A percentile compares a stretch with the other conserved stretches of the same genome.
Evolutionary conservation across 2,797 vertebrate genomes (phyloP).

Genomic region (Manis crassicaudata): DNA sequence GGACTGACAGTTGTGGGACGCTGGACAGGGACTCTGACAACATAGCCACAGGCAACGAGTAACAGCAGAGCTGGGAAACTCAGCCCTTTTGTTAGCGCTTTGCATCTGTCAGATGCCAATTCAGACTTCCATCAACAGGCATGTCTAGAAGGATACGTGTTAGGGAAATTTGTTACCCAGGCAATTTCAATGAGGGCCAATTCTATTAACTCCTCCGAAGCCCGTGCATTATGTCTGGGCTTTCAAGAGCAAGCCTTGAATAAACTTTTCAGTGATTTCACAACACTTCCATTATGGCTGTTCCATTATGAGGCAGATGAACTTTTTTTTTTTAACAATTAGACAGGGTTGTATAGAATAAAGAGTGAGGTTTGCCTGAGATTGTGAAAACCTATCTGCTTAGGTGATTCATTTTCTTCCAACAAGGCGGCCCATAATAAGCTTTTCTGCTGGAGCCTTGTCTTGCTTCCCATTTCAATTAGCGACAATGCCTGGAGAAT

Average conservation of each 20-base stretch:
- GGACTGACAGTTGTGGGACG: not conserved
- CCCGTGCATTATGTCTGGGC: constrained; percentile 83
- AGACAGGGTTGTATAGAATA: constrained; percentile 84
- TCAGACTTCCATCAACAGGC: constrained; percentile 76
- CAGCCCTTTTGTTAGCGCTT: constrained; percentile 51
- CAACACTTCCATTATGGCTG: constrained; percentile 87
- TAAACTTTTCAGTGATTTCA: constrained; percentile 90
- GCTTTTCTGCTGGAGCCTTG: constrained; percentile 88
- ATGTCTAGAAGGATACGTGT: constrained; percentile 76
- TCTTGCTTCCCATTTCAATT: constrained; percentile 88
- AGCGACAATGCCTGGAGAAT: constrained; percentile 84
- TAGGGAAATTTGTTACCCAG: constrained; percentile 83
- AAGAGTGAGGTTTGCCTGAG: constrained; percentile 86
- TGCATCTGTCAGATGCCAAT: constrained; percentile 70
- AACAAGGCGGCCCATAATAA: constrained; percentile 88
- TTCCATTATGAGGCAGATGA: constrained; percentile 89
- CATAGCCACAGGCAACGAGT: not conserved
- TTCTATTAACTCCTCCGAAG: constrained; percentile 88
- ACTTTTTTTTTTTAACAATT: constrained; percentile 89
- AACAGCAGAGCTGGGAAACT: constrained; percentile 54
- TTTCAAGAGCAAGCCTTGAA: constrained; percentile 86
- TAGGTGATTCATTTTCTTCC: constrained; percentile 89
- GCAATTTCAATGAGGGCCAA: constrained; percentile 85
- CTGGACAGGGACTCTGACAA: not conserved
- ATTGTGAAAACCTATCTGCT: constrained; percentile 89